These are phyloP conservation scores for Lophura nycthemera DNA, from an alignment of 2,113 vertebrate species.

Conservation along the genomic window DNA sequence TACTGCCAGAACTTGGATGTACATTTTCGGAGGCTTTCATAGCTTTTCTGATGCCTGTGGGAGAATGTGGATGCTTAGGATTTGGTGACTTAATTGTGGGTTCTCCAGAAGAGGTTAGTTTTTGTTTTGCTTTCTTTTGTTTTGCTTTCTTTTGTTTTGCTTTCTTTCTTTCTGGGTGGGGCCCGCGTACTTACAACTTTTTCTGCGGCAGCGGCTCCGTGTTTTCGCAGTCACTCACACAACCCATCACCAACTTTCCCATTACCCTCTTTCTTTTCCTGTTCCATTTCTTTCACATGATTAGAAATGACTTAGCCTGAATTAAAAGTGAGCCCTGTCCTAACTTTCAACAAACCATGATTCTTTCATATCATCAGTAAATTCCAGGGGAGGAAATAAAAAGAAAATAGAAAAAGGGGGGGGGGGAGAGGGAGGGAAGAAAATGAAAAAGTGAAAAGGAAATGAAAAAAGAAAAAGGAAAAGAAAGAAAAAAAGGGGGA, in stretches of 20 bases:
- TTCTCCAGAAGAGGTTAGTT: background rate
- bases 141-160: background rate
- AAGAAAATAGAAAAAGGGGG: no score
- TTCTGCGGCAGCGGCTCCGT: no score
- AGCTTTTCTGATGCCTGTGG: background rate
- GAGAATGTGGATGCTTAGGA: background rate
- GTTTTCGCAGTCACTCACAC: no score
- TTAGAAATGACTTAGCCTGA: background rate
- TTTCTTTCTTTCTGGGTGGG: background rate
- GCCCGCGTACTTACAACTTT: background rate
- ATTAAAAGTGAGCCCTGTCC: background rate
- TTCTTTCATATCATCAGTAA: background rate
- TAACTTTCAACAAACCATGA: background rate
- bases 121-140: no score
- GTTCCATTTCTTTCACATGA: background rate
- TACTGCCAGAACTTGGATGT: background rate
- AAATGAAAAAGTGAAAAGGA: background rate
- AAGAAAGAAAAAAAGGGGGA: no score
- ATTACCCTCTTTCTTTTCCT: background rate
- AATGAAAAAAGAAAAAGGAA: no score
- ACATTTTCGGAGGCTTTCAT: background rate
- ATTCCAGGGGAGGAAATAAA: background rate
- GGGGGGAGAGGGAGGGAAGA: no score
- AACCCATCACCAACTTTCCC: background rate
- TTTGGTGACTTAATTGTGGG: accelerated